These are phyloP conservation scores for Tetrapedia diversipes DNA, from an alignment of 2,888 invertebrate genomes.

Conservation along the genomic window DNA sequence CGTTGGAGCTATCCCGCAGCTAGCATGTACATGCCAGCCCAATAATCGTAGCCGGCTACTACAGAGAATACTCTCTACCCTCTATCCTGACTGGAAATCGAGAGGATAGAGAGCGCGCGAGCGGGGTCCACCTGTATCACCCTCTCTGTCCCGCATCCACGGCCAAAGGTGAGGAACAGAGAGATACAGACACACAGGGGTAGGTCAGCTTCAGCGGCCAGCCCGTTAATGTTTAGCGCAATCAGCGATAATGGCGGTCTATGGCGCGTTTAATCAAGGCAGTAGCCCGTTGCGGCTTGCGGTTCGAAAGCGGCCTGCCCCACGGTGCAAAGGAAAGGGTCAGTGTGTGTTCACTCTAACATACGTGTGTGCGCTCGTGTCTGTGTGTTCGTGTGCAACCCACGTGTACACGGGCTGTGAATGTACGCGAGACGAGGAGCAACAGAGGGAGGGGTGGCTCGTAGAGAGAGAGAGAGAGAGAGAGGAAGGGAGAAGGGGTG, in stretches of 20 bases:
- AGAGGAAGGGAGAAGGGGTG: constrained; percentile 46
- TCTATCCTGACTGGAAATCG: constrained; percentile 54
- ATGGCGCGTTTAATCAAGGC: constrained; percentile 83
- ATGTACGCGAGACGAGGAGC: constrained; percentile 21
- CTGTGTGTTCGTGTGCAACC: neutral
- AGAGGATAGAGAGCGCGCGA: constrained; percentile 57
- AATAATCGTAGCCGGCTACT: constrained; percentile 60
- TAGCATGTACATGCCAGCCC: constrained; percentile 54
- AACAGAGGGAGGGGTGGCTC: constrained; percentile 56
- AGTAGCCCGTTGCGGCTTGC: constrained; percentile 83
- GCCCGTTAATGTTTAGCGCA: constrained; percentile 83
- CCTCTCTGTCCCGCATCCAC: neutral
- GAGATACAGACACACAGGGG: constrained; percentile 15
- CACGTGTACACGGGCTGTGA: neutral
- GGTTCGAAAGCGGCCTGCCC: constrained; percentile 78
- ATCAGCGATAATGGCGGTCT: constrained; percentile 83
- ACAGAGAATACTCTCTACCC: constrained; percentile 55
- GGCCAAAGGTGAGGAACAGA: constrained; percentile 16
- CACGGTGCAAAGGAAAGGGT: constrained; percentile 77
- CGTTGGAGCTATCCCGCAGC: constrained; percentile 43
- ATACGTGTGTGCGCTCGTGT: neutral
- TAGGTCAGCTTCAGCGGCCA: constrained; percentile 70
- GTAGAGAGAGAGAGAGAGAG: constrained; percentile 59
- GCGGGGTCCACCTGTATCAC: neutral
- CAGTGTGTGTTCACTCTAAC: constrained; percentile 16